Conservation (phyloP, 2,797 vertebrate species). For the Peromyscus nudipes region DNA sequence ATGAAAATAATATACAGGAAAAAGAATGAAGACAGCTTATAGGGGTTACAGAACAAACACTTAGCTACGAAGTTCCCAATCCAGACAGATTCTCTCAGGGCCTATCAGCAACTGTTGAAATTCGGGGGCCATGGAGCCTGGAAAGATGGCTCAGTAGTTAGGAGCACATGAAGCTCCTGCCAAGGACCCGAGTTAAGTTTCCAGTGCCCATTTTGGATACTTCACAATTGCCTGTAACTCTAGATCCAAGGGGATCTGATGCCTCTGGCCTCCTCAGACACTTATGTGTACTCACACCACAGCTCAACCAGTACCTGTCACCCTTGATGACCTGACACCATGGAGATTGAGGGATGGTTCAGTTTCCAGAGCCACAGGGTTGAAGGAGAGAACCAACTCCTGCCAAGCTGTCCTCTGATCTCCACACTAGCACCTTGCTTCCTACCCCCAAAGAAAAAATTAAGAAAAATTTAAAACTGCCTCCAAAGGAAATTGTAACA, state of each 20-base stretch:
- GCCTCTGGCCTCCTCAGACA: neutral
- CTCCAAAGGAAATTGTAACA: neutral
- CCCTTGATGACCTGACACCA: neutral
- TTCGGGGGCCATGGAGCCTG: neutral
- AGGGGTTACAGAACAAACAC: neutral
- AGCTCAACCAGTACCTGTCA: neutral
- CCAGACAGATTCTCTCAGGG: neutral
- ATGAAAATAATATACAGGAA: neutral
- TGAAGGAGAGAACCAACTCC: neutral
- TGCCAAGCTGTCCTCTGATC: neutral
- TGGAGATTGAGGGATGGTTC: neutral
- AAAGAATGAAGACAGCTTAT: neutral
- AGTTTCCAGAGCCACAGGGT: neutral
- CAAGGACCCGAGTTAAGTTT: neutral
- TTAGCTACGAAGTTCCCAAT: neutral
- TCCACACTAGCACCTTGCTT: neutral
- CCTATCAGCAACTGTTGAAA: neutral
- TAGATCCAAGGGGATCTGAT: neutral
- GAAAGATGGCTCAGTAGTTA: neutral
- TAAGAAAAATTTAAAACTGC: neutral
- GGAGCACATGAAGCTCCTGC: neutral
- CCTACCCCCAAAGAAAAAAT: neutral
- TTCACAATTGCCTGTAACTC: neutral
- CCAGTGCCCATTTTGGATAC: neutral
- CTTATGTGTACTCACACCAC: neutral